Evolutionary conservation across 2,888 invertebrate species (phyloP).

Genomic region (Stratiomys singularior): DNA sequence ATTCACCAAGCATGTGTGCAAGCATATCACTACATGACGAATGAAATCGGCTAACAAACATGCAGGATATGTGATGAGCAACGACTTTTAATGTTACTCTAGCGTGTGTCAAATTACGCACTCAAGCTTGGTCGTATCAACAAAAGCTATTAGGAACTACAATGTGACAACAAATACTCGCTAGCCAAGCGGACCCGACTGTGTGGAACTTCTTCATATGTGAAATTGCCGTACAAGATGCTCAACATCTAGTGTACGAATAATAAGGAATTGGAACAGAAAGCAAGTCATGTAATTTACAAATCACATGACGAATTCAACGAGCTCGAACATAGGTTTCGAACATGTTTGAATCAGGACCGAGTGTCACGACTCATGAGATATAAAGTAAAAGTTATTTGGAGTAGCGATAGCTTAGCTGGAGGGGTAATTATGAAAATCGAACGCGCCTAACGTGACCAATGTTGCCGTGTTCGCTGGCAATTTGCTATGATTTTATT

Average conservation of each 20-base stretch:
- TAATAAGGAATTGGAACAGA: not conserved
- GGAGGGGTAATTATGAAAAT: constrained; percentile 10
- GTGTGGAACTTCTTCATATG: not conserved
- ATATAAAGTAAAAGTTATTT: constrained; percentile 19
- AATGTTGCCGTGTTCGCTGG: constrained; percentile 8
- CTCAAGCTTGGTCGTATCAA: constrained; percentile 1
- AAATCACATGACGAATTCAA: not conserved
- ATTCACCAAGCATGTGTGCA: not conserved
- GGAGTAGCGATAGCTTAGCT: not conserved
- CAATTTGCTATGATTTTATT: too few species aligned
- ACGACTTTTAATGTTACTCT: not conserved
- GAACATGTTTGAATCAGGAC: not conserved
- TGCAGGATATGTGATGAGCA: not conserved
- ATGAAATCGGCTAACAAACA: constrained; percentile 1
- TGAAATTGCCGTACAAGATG: not conserved
- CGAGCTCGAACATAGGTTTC: not conserved
- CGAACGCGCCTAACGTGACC: not conserved
- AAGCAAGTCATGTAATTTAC: constrained; percentile 18
- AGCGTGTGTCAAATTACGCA: constrained; percentile 10
- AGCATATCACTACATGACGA: not conserved
- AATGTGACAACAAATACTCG: not conserved
- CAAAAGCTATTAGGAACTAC: not conserved
- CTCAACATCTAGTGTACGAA: not conserved
- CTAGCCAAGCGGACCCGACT: too few species aligned
- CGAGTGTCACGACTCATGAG: not conserved